phyloP scores from a whole-genome alignment of 2,113 vertebrate species.

The Petaurus breviceps region DNA sequence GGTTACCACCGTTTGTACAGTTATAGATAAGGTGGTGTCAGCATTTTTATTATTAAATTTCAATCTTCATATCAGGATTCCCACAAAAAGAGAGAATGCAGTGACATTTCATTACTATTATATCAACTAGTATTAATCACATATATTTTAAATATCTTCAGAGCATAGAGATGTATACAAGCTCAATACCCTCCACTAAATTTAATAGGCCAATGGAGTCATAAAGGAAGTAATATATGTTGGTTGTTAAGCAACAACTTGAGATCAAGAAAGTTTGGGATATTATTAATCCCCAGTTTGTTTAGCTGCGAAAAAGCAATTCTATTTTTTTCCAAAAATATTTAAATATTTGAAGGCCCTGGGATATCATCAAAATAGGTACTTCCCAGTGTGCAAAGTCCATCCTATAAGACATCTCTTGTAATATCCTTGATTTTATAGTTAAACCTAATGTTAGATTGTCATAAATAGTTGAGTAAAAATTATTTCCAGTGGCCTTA shows the following conservation, averaged over 20 bases:
- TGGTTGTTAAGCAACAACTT: conserved; percentile 25
- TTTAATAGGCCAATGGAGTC: neutral
- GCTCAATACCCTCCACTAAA: conserved; percentile 29
- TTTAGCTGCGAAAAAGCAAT: conserved; percentile 33
- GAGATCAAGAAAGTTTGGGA: conserved; percentile 34
- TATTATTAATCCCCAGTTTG: conserved; percentile 22
- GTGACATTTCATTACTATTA: neutral
- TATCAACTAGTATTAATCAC: neutral
- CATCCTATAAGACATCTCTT: neutral
- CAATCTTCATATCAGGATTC: conserved; percentile 64
- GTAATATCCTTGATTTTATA: neutral
- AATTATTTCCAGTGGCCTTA: conserved; percentile 54
- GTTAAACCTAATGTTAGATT: neutral
- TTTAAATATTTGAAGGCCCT: neutral
- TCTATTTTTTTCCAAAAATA: conserved; percentile 4
- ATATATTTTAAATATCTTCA: neutral
- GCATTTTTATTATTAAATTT: conserved; percentile 80
- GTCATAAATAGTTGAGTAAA: conserved; percentile 46
- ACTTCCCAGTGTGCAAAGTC: neutral
- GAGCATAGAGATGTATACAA: neutral
- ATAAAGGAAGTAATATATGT: conserved; percentile 1
- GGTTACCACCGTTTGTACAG: conserved; percentile 69
- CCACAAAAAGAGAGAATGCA: conserved; percentile 57
- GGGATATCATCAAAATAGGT: neutral
- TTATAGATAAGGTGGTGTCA: conserved; percentile 75